These are phyloP conservation scores for Mya arenaria DNA, from an alignment of 1,140 invertebrate genomes.

Conservation along the genomic window DNA sequence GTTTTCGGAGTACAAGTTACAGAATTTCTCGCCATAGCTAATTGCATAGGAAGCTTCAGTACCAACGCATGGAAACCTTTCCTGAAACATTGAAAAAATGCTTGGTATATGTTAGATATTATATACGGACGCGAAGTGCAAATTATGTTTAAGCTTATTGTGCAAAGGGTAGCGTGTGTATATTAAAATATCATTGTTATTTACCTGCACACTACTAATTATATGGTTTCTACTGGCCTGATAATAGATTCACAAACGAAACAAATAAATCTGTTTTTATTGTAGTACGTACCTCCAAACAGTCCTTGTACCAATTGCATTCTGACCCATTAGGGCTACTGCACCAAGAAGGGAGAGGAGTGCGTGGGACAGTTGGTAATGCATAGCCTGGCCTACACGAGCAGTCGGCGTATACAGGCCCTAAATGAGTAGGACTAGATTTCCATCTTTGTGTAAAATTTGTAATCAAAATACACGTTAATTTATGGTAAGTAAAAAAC, in stretches of 20 bases:
- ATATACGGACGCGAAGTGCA: neutral
- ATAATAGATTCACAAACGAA: too few species aligned
- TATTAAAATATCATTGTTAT: too few species aligned
- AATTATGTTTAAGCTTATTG: neutral
- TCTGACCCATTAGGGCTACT: conserved; percentile 9
- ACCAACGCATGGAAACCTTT: neutral
- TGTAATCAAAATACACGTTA: too few species aligned
- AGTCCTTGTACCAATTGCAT: neutral
- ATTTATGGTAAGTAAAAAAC: too few species aligned
- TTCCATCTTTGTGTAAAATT: too few species aligned
- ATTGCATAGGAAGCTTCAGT: conserved; percentile 3
- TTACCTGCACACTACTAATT: too few species aligned
- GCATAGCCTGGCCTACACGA: neutral
- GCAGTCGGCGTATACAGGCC: conserved; percentile 37
- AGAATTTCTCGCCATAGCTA: conserved; percentile 38
- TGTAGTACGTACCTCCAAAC: neutral
- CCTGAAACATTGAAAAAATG: neutral
- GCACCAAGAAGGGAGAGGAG: neutral
- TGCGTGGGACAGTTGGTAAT: too few species aligned
- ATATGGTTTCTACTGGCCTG: too few species aligned
- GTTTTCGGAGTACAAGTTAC: conserved; percentile 14
- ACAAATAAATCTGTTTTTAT: neutral
- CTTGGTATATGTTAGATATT: neutral
- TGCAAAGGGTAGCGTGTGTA: too few species aligned
- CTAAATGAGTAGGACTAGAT: too few species aligned